These are phyloP conservation scores for Takifugu flavidus DNA, from an alignment of 2,113 vertebrate species.

Conservation along the genomic window DNA sequence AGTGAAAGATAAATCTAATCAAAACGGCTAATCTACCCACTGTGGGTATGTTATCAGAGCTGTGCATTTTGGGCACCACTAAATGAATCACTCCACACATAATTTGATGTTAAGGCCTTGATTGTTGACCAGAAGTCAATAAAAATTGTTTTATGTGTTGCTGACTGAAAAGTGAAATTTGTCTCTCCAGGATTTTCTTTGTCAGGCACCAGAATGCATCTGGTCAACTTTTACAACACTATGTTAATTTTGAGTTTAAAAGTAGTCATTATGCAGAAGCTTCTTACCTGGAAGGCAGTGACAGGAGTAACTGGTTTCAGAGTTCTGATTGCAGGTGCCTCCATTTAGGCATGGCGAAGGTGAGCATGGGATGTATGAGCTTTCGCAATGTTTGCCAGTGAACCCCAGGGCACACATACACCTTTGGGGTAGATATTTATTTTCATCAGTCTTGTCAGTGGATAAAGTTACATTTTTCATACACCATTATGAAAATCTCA, in stretches of 20 bases:
- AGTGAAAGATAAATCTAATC: too few species aligned
- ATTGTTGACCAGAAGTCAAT: too few species aligned
- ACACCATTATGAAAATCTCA: constrained; percentile 26
- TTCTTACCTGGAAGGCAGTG: constrained; percentile 88
- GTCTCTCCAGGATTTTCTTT: too few species aligned
- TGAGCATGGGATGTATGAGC: constrained; percentile 80
- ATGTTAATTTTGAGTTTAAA: not conserved
- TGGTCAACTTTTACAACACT: too few species aligned
- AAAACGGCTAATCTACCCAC: too few species aligned
- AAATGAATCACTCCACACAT: too few species aligned
- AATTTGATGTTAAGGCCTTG: too few species aligned
- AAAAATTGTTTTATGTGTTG: too few species aligned
- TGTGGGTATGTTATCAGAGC: too few species aligned
- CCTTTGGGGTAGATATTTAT: constrained; percentile 33
- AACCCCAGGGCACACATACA: constrained; percentile 82
- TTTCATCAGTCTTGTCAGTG: not conserved
- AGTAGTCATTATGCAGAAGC: not conserved
- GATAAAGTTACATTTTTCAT: not conserved
- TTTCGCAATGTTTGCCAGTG: constrained; percentile 85
- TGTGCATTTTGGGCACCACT: too few species aligned
- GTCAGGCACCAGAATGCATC: too few species aligned
- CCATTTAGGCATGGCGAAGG: constrained; percentile 88
- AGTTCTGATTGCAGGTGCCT: constrained; percentile 86
- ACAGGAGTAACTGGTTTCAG: constrained; percentile 85
- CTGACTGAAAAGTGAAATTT: too few species aligned